Evolutionary conservation across 2,113 vertebrate species (phyloP), one percentile per base, ranked within the genome.

Genomic region (Rhegmatorhina hoffmannsi): DNA sequence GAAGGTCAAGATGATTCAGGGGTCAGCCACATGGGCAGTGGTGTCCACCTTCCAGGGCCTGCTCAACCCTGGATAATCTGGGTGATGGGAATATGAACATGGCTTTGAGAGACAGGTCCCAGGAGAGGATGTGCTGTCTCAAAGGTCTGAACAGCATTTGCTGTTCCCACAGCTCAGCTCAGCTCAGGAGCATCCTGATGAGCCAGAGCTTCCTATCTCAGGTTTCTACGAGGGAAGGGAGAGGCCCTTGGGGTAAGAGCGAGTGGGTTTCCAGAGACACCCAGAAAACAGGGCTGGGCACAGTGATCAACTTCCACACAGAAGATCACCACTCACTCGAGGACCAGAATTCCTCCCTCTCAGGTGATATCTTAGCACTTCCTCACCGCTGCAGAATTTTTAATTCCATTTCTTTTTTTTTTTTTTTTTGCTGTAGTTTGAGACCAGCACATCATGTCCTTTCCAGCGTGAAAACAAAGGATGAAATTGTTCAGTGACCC

Each of bases 1-100:
- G 31, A 68, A 67, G 44, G 7, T 5, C 81, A 76, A 46, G 18
- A 20, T 58, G 81, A 72, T 14, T 73, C 25, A 8, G 33, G 52
- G 73, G 15, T 14, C 50, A 85, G 50, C 7, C 64, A 56, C 11
- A 0, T 0, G 2, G 5, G 10, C 60, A 34, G 4, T 4, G 14
- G 20, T 58, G 11, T 31, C 46, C 26, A 4, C 59, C 38, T 69
- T 33, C 11, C 46, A n/a, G n/a, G 16, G 38, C 9, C 19, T 59
- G 44, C 29, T 43, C 44, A 72, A 5, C 6, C 31, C 36, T 53
- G n/a, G 28, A 46, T 55, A 21, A 46, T 25, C 9, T 40, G 72
- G 26, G 36, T 21, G 10, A 46, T 8, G 13, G 33, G 36, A 46
- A 20, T 18, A 52, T 3, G 4, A 43, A 9, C 7, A 38, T 1